Evolutionary conservation across 2,113 vertebrate species (phyloP).

Genomic region (Lepus americanus): DNA sequence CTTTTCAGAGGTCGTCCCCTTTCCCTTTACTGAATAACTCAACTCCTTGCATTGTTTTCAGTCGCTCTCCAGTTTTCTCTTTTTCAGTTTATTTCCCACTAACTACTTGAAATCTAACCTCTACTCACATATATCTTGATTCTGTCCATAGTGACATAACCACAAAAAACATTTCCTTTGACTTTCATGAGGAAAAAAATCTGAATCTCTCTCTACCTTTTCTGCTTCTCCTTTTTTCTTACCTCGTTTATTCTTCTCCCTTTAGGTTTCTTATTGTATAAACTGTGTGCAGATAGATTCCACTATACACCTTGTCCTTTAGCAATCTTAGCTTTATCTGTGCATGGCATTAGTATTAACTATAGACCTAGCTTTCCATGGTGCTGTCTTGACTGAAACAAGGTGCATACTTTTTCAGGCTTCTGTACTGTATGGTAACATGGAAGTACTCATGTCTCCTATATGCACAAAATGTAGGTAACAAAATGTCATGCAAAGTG

Average conservation of each 20-base stretch:
- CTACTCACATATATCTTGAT: background rate
- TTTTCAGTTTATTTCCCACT: background rate
- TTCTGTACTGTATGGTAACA: no score
- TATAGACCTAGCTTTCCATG: background rate
- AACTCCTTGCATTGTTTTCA: background rate
- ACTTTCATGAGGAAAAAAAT: background rate
- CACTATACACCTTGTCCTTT: background rate
- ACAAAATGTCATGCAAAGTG: background rate
- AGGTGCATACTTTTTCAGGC: no score
- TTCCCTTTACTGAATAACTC: background rate
- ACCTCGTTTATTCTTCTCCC: background rate
- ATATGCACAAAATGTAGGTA: background rate
- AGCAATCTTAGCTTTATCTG: background rate
- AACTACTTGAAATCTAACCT: background rate
- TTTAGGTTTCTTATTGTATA: background rate
- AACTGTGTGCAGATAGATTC: background rate
- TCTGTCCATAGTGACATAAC: background rate
- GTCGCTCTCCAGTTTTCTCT: background rate
- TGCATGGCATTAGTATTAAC: background rate
- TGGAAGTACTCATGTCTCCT: background rate
- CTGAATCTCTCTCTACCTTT: background rate
- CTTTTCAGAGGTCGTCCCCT: background rate
- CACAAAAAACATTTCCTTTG: background rate
- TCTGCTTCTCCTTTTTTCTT: background rate
- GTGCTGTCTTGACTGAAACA: background rate